Base-by-base conservation (phyloP, 2,797 vertebrate genomes). In the Pteronotus mesoamericanus region DNA sequence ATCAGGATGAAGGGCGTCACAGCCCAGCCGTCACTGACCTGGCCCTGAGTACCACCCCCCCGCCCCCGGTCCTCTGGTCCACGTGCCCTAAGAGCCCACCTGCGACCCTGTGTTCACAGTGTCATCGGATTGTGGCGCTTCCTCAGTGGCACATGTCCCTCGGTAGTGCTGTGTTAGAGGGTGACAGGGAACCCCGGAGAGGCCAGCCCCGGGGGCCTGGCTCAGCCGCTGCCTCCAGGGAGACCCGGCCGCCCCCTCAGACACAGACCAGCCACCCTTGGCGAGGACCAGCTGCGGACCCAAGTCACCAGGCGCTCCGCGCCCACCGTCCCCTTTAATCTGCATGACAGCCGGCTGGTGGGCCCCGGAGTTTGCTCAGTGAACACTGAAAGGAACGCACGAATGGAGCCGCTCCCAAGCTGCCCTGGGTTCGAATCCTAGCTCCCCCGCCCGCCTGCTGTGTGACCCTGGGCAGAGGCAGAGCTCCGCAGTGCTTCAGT, bases 291-390 rank as follows among this genome's bases (percentile, higher is more conserved):
- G 10, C 48, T 2, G 14, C 0, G 15, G 34, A 34, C 26, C 1
- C 11, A 2, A 19, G 8, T 7, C 21, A 4, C 34, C 19, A 8
- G 2, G 64, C 0, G 5, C 29, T 7, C 72, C 4, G n/a, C 24
- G 4, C 21, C 37, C n/a, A 15, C 8, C 7, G 0, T 24, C 16
- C 22, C 37, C 7, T 44, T 22, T 26, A 4, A 11, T 10, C 21
- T 39, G 34, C 18, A 0, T 8, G 7, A 32, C 5, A 1, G 55
- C 42, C 7, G 1, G 4, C 0, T 0, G 7, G 5, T 0, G 1
- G 22, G 26, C 55, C 1, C 1, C 12, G 0, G 10, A 37, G 66
- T 29, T 16, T 53, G 1, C 34, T n/a, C 39, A 3, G 18, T 2
- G 32, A 39, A 24, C 12, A 61, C 9, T 18, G 26, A 46, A 34